These are phyloP conservation scores for Celastrina argiolus DNA, from an alignment of 2,888 invertebrate genomes.

Conservation along the genomic window DNA sequence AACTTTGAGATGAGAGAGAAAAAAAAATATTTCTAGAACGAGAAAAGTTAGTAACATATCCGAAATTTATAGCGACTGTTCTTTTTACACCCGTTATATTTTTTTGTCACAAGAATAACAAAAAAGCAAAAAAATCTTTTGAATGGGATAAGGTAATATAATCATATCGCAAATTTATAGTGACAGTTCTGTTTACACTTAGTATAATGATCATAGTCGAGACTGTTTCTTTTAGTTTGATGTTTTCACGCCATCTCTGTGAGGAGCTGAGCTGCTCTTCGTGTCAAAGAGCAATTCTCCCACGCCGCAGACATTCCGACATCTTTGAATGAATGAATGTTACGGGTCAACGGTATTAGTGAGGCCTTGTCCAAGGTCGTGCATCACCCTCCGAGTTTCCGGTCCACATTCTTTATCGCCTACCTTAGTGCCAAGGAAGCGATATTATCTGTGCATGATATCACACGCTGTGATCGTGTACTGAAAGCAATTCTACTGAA, in stretches of 20 bases:
- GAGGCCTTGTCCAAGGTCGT: constrained; percentile 21
- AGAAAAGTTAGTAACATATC: too few relatives aligned
- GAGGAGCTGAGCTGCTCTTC: neutral
- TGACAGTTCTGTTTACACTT: too few relatives aligned
- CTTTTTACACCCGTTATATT: too few relatives aligned
- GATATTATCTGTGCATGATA: neutral
- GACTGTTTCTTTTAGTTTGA: too few relatives aligned
- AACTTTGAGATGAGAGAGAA: too few relatives aligned
- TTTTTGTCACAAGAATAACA: too few relatives aligned
- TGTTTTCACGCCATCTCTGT: neutral
- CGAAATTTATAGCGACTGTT: too few relatives aligned
- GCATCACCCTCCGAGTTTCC: constrained; percentile 14
- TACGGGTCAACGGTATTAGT: constrained; percentile 14
- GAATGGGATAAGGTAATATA: too few relatives aligned
- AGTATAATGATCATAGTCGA: too few relatives aligned
- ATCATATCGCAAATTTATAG: too few relatives aligned
- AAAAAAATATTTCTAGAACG: too few relatives aligned
- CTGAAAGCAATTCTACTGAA: neutral
- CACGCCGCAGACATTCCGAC: neutral
- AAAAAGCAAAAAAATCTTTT: too few relatives aligned
- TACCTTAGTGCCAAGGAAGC: neutral
- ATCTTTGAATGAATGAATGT: neutral
- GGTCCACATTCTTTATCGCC: constrained; percentile 12
- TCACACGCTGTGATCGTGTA: neutral
- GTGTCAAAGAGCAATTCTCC: neutral